Conservation (phyloP, 2,888 invertebrate species). For the Stegana nigrithorax region DNA sequence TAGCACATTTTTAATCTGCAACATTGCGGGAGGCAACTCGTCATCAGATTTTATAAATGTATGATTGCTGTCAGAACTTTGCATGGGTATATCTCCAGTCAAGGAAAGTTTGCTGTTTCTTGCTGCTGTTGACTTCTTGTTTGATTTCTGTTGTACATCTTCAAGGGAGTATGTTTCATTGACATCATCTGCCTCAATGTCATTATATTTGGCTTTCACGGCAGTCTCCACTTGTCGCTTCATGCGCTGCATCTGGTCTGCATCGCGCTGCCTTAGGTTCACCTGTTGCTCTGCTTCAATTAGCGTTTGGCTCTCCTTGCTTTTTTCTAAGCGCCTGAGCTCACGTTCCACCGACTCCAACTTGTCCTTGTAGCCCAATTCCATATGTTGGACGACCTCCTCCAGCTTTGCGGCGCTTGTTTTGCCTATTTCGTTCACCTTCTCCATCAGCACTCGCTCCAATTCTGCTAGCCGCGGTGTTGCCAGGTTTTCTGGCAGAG, state of each 20-base stretch:
- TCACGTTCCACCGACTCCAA: slow-evolving; percentile 51
- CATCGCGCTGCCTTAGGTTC: slow-evolving; percentile 10
- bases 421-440: slow-evolving; percentile 56
- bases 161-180: slow-evolving; percentile 51
- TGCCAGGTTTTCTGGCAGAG: slow-evolving; percentile 32
- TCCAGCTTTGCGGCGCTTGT: slow-evolving; percentile 52
- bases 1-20: slow-evolving; percentile 27
- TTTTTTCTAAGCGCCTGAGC: slow-evolving; percentile 35
- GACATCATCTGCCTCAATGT: not conserved
- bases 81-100: not conserved
- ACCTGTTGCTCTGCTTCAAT: too few relatives aligned
- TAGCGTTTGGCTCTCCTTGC: too few relatives aligned
- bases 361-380: slow-evolving; percentile 55
- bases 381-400: slow-evolving; percentile 51
- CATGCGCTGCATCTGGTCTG: slow-evolving; percentile 38
- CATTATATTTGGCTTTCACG: not conserved
- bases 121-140: not conserved
- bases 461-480: slow-evolving; percentile 46
- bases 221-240: slow-evolving; percentile 41
- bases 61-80: slow-evolving; percentile 34
- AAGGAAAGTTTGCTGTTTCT: not conserved
- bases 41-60: slow-evolving; percentile 35
- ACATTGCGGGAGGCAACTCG: not conserved
- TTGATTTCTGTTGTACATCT: slow-evolving; percentile 22
- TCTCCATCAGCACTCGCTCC: slow-evolving; percentile 52